A percentile compares a stretch with the other conserved stretches of the same genome.
Evolutionary conservation across 1,140 invertebrate genomes (phyloP).

Genomic region (Bombus fervidus): DNA sequence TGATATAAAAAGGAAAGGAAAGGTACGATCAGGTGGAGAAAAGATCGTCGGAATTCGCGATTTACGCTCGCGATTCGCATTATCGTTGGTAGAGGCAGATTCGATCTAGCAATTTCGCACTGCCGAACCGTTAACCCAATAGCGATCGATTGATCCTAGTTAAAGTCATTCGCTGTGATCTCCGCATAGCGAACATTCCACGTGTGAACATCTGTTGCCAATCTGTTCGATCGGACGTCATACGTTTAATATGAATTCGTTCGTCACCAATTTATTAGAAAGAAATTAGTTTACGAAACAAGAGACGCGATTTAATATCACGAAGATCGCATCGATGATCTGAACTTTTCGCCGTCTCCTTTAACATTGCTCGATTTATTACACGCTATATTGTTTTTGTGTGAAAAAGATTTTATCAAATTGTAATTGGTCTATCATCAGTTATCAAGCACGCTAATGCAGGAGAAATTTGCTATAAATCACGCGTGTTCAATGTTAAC

Average conservation of each 20-base stretch:
- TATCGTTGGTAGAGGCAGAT: slow-evolving; percentile 16
- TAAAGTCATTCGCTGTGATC: slow-evolving; percentile 67
- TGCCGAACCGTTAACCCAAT: slow-evolving; percentile 74
- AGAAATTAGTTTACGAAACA: slow-evolving; percentile 2
- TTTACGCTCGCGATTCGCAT: not conserved
- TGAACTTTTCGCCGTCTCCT: too few relatives aligned
- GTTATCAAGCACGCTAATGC: too few relatives aligned
- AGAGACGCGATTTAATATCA: not conserved
- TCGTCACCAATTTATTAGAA: slow-evolving; percentile 10
- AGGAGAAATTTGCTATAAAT: too few relatives aligned
- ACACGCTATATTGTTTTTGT: too few relatives aligned
- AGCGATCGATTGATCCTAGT: slow-evolving; percentile 76
- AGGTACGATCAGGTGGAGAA: too few relatives aligned
- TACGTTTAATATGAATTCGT: slow-evolving; percentile 11
- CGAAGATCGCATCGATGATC: too few relatives aligned
- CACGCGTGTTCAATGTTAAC: too few relatives aligned
- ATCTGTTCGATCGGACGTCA: slow-evolving; percentile 70
- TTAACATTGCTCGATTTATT: not conserved
- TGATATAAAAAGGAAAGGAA: too few relatives aligned
- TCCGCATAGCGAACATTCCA: slow-evolving; percentile 73
- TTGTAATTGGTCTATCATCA: too few relatives aligned
- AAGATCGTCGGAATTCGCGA: not conserved
- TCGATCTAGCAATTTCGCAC: slow-evolving; percentile 72
- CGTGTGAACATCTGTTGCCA: slow-evolving; percentile 74
- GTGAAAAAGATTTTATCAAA: too few relatives aligned